Conservation (phyloP, 2,888 invertebrate genomes). For the Lycophotia porphyrea region DNA sequence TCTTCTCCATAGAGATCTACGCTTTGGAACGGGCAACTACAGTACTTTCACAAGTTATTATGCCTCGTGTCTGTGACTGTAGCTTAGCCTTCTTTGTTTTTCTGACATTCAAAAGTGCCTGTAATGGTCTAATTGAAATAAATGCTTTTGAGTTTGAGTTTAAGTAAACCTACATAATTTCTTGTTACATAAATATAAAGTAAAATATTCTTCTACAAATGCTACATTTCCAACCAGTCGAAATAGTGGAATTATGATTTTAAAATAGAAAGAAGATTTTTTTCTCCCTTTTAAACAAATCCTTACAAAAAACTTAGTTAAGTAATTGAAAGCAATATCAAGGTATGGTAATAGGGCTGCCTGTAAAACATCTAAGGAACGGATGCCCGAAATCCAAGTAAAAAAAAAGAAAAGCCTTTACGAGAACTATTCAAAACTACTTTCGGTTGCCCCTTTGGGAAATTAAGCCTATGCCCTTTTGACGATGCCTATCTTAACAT, state of each 20-base stretch:
- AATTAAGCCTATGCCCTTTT: slow-evolving; percentile 63
- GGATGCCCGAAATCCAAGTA: slow-evolving; percentile 33
- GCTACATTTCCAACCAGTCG: background rate
- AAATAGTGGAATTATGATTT: background rate
- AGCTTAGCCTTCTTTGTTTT: too few species aligned
- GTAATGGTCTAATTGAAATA: too few species aligned
- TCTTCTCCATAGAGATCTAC: too few species aligned
- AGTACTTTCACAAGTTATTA: too few species aligned
- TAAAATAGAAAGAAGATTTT: background rate
- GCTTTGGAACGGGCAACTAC: too few species aligned
- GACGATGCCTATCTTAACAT: slow-evolving; percentile 55
- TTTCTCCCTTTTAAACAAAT: background rate
- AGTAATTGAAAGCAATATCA: slow-evolving; percentile 30
- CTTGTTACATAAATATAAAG: too few species aligned
- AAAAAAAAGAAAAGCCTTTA: slow-evolving; percentile 46
- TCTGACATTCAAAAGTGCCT: too few species aligned
- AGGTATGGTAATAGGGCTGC: slow-evolving; percentile 12
- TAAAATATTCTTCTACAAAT: background rate
- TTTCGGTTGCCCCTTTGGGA: slow-evolving; percentile 58
- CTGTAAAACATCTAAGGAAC: slow-evolving; percentile 29
- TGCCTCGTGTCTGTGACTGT: too few species aligned
- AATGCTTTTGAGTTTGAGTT: too few species aligned
- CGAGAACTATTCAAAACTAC: slow-evolving; percentile 63
- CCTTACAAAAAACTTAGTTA: slow-evolving; percentile 15
- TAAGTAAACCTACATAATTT: background rate